Evolutionary conservation across 2,113 vertebrate genomes (phyloP), one percentile per base, ranked within the genome.

Genomic region (Micromys minutus): DNA sequence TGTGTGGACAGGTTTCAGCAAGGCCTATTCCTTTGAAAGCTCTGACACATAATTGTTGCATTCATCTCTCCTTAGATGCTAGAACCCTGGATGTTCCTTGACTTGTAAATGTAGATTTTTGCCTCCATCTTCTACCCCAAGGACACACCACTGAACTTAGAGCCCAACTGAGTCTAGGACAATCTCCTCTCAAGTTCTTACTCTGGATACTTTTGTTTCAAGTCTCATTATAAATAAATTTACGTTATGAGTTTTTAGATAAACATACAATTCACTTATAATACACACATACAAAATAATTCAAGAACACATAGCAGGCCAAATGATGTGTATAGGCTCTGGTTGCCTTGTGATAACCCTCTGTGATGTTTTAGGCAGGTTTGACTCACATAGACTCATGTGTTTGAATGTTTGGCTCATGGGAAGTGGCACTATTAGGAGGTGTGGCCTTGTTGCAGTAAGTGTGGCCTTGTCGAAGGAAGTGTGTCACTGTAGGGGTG

Each of bases 181-280:
- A 42, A 89, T 71, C 50, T 93, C 34, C 42, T 84, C 42, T 96
- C 59, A 71, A 81, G 87, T 50, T 36, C 26, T 74, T 61, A 72
- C 22, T 74, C 79, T 76, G 67, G 75, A 52, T 47, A 89, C 6
- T 45, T 77, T 39, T 77, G 7, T 88, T 87, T 61, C 85, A 59
- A 86, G 16, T 15, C 26, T 69, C 92, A 45, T 52, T 88, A 85
- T 42, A 95, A 96, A 74, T 86, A 75, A 86, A 67, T 16, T 83
- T n/a, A 81, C 16, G 61, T 92, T 87, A 31, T 39, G 42, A 69
- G 26, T 39, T 81, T 83, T 59, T 7, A 76, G 26, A 36, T 55
- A 79, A 3, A 74, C 22, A 45, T 63, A 90, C 24, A 81, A 34
- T 79, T 81, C 57, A 90, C 63, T 72, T 69, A 36, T 59, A 3